A percentile compares a stretch with the other conserved stretches of the same genome.
Evolutionary conservation across 2,888 invertebrate species (phyloP).

Genomic region (Perizoma affinitatum): DNA sequence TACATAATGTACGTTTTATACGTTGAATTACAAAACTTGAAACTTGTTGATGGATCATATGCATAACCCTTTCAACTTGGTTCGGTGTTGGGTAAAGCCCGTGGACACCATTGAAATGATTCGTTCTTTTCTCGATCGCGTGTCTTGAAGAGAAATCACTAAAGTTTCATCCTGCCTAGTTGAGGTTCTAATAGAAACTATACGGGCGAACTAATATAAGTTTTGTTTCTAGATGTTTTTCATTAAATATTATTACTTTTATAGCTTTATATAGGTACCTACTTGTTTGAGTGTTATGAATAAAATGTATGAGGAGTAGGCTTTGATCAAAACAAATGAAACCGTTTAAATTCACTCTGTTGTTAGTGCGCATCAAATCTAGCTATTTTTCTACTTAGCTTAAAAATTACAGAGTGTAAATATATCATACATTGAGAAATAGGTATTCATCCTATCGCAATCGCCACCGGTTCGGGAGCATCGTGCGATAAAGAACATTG

Average conservation of each 20-base stretch:
- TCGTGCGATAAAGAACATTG: too few species aligned
- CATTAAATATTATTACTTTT: constrained; percentile 20
- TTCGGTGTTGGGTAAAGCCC: constrained; percentile 11
- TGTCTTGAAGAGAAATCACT: constrained; percentile 38
- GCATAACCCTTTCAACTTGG: constrained; percentile 31
- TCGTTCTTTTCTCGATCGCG: constrained; percentile 30
- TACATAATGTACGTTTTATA: background rate
- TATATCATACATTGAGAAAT: too few species aligned
- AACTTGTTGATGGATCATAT: constrained; percentile 42
- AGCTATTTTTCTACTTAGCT: too few species aligned
- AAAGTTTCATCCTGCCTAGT: constrained; percentile 39
- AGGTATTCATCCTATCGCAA: too few species aligned
- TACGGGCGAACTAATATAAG: constrained; percentile 30
- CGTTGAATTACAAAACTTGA: constrained; percentile 28
- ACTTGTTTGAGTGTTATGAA: too few species aligned
- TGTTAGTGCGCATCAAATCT: too few species aligned
- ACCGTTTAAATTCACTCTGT: too few species aligned
- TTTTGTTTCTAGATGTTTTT: constrained; percentile 29
- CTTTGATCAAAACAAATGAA: too few species aligned
- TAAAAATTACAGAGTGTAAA: too few species aligned
- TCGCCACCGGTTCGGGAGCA: too few species aligned
- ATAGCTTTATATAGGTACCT: too few species aligned
- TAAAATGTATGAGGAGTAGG: too few species aligned
- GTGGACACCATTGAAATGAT: constrained; percentile 38
- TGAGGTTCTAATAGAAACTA: constrained; percentile 36